phyloP scores from a whole-genome alignment of 2,888 invertebrate genomes.

The Chrysolina oricalcia region DNA sequence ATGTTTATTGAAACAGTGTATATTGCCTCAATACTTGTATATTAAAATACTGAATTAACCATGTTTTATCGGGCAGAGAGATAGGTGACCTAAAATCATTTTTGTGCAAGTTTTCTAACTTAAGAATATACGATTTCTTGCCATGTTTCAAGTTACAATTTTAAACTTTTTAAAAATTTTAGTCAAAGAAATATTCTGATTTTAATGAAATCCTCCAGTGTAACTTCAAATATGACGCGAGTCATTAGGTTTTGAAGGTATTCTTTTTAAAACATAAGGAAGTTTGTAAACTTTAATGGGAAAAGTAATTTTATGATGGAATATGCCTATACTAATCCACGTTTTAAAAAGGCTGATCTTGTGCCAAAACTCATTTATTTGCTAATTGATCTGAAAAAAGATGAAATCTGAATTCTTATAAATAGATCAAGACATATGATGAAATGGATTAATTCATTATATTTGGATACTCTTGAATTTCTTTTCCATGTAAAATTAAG shows the following conservation, averaged over 20 bases:
- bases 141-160: conserved; percentile 54
- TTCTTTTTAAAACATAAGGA: neutral
- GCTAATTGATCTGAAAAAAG: too few species aligned
- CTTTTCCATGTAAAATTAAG: too few species aligned
- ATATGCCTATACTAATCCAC: conserved; percentile 7
- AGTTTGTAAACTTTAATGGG: neutral
- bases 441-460: too few species aligned
- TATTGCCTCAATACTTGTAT: too few species aligned
- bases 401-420: too few species aligned
- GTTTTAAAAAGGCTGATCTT: neutral
- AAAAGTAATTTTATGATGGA: neutral
- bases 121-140: conserved; percentile 39
- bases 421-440: too few species aligned
- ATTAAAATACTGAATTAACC: too few species aligned
- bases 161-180: conserved; percentile 47
- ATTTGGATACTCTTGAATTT: too few species aligned
- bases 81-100: conserved; percentile 21
- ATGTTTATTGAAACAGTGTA: too few species aligned
- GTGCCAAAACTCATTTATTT: neutral
- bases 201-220: conserved; percentile 35
- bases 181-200: conserved; percentile 8
- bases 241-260: conserved; percentile 1
- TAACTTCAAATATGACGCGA: conserved; percentile 48
- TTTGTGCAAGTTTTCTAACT: conserved; percentile 37
- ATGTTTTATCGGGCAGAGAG: too few species aligned